Percentiles rank a stretch among this genome's conserved stretches.
phyloP scores from a whole-genome alignment of 1,140 invertebrate genomes.

The Brachionus angularis region DNA sequence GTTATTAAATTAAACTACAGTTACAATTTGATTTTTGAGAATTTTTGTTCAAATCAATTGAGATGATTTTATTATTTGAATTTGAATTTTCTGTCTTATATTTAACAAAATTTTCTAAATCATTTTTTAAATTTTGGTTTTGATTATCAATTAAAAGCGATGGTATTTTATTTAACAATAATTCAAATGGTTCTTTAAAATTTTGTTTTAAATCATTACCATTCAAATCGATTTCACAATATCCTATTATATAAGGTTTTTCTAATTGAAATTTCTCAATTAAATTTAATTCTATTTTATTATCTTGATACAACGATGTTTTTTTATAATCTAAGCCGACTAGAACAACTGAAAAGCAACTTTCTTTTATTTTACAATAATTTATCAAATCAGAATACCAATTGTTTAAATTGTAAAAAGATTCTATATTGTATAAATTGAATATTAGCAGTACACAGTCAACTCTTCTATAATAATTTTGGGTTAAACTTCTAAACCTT shows the following conservation, averaged over 20 bases:
- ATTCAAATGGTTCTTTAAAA: slow-evolving; percentile 30
- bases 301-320: neutral
- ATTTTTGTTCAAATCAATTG: too few relatives aligned
- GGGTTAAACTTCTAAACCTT: slow-evolving; percentile 26
- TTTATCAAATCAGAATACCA: slow-evolving; percentile 26
- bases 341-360: slow-evolving; percentile 20
- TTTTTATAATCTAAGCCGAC: slow-evolving; percentile 9
- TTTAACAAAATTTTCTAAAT: too few relatives aligned
- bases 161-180: too few relatives aligned
- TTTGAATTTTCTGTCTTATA: neutral
- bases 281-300: neutral
- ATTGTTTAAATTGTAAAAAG: slow-evolving; percentile 34
- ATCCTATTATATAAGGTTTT: neutral
- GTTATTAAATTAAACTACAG: too few relatives aligned
- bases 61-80: neutral
- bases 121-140: too few relatives aligned
- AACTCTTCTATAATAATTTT: slow-evolving; percentile 26
- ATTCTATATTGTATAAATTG: slow-evolving; percentile 24
- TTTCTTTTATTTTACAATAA: slow-evolving; percentile 14
- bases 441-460: slow-evolving; percentile 25
- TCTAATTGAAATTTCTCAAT: slow-evolving; percentile 33
- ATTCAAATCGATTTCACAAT: slow-evolving; percentile 16
- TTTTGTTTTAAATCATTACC: neutral
- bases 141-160: too few relatives aligned
- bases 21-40: too few relatives aligned